phyloP scores from a whole-genome alignment of 2,797 vertebrate species.

The Esox lucius region DNA sequence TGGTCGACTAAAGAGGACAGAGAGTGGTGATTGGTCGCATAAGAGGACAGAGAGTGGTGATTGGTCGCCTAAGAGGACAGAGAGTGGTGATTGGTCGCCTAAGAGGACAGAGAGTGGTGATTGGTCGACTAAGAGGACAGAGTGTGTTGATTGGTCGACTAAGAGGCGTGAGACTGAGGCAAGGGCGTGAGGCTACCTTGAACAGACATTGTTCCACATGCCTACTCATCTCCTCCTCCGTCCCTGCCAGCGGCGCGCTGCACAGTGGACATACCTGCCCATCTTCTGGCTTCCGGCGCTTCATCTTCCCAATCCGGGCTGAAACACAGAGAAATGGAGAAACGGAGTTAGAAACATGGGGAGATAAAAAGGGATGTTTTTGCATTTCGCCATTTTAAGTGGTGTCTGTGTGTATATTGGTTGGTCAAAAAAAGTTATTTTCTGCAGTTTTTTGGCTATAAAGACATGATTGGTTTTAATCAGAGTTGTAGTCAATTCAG shows the following conservation, averaged over 20 bases:
- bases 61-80: constrained; percentile 11
- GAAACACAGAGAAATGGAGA: constrained; percentile 38
- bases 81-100: constrained; percentile 22
- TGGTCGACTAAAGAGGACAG: constrained; percentile 11
- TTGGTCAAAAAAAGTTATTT: neutral
- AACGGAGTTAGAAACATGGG: constrained; percentile 8
- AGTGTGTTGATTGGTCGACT: constrained; percentile 15
- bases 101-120: constrained; percentile 10
- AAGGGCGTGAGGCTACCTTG: constrained; percentile 84
- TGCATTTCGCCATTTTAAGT: neutral
- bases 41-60: constrained; percentile 14
- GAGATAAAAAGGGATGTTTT: neutral
- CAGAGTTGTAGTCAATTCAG: too few relatives aligned
- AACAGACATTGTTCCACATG: constrained; percentile 99
- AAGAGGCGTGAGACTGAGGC: constrained; percentile 17
- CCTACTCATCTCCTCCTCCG: constrained; percentile 99
- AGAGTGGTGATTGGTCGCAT: constrained; percentile 21
- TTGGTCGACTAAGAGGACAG: constrained; percentile 21
- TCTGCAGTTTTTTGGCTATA: neutral
- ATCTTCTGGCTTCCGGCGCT: constrained; percentile 99
- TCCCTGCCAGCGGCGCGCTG: constrained; percentile 95
- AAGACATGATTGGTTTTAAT: neutral
- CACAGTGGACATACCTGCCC: constrained; percentile 99
- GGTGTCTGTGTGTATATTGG: neutral
- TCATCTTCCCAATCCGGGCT: constrained; percentile 99